Conservation (phyloP, 2,797 vertebrate genomes). For the Melanotaenia parkinsoni region DNA sequence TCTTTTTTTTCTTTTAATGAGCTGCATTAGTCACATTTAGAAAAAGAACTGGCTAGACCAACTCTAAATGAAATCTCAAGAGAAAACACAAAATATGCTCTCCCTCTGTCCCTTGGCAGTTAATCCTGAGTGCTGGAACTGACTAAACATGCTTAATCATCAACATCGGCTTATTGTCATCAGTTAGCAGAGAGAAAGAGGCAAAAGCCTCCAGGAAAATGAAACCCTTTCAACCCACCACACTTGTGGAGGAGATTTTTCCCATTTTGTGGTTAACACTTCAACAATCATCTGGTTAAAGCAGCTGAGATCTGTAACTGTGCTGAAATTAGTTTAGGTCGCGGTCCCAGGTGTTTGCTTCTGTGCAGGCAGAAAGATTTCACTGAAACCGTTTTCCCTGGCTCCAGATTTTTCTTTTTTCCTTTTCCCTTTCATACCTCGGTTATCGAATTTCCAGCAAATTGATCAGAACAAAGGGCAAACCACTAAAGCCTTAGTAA, state of each 20-base stretch:
- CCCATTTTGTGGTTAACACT: constrained; percentile 46
- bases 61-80: too few species aligned
- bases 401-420: background rate
- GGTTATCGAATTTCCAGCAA: constrained; percentile 32
- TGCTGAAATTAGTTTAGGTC: constrained; percentile 52
- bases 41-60: too few species aligned
- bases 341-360: constrained; percentile 58
- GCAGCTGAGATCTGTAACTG: constrained; percentile 44
- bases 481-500: constrained; percentile 14
- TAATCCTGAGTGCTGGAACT: too few species aligned
- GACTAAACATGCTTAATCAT: background rate
- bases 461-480: constrained; percentile 35
- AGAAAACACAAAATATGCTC: too few species aligned
- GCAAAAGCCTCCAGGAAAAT: background rate
- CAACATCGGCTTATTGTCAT: background rate
- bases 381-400: constrained; percentile 43
- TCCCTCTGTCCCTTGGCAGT: too few species aligned
- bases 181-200: background rate
- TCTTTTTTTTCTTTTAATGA: too few species aligned
- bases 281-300: constrained; percentile 51
- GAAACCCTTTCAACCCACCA: background rate
- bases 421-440: constrained; percentile 19
- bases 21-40: too few species aligned
- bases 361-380: constrained; percentile 44
- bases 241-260: constrained; percentile 27